Evolutionary conservation across 2,797 vertebrate species (phyloP).

Genomic region (Etheostoma nigrum): DNA sequence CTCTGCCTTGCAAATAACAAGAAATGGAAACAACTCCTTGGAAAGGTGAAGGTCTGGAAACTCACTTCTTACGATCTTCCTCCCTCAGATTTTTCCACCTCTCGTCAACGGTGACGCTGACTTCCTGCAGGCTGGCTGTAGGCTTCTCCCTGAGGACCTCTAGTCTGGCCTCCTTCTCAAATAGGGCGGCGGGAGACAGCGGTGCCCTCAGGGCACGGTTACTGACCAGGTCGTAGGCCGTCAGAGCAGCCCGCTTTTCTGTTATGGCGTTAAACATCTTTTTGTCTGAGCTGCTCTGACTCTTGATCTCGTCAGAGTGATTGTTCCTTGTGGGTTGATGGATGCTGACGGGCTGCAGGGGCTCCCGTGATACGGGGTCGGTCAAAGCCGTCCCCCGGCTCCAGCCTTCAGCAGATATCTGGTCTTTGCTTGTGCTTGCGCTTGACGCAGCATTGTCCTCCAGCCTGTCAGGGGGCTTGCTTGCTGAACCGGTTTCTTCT

Average conservation of each 20-base stretch:
- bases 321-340: slow-evolving; percentile 71
- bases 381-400: slow-evolving; percentile 88
- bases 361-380: slow-evolving; percentile 76
- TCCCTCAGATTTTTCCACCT: slow-evolving; percentile 91
- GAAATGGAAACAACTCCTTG: slow-evolving; percentile 83
- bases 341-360: slow-evolving; percentile 89
- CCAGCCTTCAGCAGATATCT: slow-evolving; percentile 88
- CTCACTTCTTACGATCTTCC: slow-evolving; percentile 93
- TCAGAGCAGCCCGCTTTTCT: slow-evolving; percentile 88
- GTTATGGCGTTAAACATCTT: slow-evolving; percentile 86
- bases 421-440: slow-evolving; percentile 42
- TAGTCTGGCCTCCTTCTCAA: slow-evolving; percentile 87
- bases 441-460: background rate
- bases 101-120: slow-evolving; percentile 84
- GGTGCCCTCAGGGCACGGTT: slow-evolving; percentile 87
- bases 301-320: slow-evolving; percentile 36
- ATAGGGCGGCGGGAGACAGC: slow-evolving; percentile 88
- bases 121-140: slow-evolving; percentile 86
- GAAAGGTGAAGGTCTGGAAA: slow-evolving; percentile 85
- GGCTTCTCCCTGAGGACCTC: slow-evolving; percentile 88
- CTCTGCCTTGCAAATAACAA: slow-evolving; percentile 80
- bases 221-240: slow-evolving; percentile 92
- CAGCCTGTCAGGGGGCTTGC: slow-evolving; percentile 6
- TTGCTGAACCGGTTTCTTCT: slow-evolving; percentile 5
- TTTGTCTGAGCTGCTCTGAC: slow-evolving; percentile 60